Evolutionary conservation across 2,113 vertebrate species (phyloP), one percentile per base, ranked within the genome.

Genomic region (Dasyurus viverrinus): DNA sequence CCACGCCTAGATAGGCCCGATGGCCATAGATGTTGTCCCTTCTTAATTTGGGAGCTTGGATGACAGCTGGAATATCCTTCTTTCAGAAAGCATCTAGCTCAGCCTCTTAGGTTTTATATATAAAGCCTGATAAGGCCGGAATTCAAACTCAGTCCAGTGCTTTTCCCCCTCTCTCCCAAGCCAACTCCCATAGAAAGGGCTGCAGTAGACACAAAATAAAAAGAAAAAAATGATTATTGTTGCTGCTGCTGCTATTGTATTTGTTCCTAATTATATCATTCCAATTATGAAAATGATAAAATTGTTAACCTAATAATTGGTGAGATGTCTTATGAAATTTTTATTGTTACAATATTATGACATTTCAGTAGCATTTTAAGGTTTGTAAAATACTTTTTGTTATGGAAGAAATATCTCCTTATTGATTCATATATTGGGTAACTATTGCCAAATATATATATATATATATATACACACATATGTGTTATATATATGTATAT

Each of bases 1-100:
- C 36, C 19, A 42, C 36, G 0, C 7, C n/a, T 42, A 2, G 22
- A 8, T 2, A 8, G n/a, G 19, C 36, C n/a, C 1, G 0, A 19
- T 76, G 60, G 60, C 12, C 60, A 12, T 76, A 84, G n/a, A 84
- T 8, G n/a, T 42, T 42, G n/a, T 84, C 16, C 12, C n/a, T 84
- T 84, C 68, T 23, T n/a, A 8, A 84, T 76, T 76, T 36, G 7
- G 36, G 16, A 6, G 1, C 16, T 30, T 76, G 1, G 14, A n/a
- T 84, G 68, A 84, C 7, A 84, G n/a, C 36, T 8, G 36, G 19
- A 84, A 84, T n/a, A 7, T 4, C 68, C 68, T 84, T 84, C n/a
- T 84, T 42, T 84, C 68, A 84, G n/a, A 84, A 14, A 14, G 14
- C 16, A n/a, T 3, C 12, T 30, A n/a, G 12, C 14, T n/a, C 5